These are phyloP conservation scores for Geotrypetes seraphini DNA, from an alignment of 2,797 vertebrate species.

Conservation along the genomic window DNA sequence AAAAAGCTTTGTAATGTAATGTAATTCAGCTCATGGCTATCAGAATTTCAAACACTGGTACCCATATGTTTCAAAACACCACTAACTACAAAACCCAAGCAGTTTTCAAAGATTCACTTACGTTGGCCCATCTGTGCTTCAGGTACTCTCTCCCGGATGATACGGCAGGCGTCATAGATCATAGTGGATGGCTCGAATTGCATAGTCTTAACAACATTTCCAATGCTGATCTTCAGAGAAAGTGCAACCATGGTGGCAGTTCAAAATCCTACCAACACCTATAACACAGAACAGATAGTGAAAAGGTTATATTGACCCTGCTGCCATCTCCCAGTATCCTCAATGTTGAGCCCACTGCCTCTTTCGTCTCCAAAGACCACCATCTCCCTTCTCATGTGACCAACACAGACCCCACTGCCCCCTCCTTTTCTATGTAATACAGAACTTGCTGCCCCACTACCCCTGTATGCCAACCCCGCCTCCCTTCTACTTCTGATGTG, in stretches of 20 bases:
- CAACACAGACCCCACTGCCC: rapidly evolving
- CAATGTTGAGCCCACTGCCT: neutral
- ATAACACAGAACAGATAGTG: rapidly evolving
- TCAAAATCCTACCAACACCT: constrained; percentile 43
- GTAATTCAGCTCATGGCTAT: no score
- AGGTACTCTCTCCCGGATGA: constrained; percentile 87
- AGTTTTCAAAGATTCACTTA: no score
- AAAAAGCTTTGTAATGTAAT: no score
- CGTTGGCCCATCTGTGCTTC: constrained; percentile 87
- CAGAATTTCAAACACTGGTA: no score
- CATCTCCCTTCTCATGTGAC: no score
- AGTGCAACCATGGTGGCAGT: constrained; percentile 87
- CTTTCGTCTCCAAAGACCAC: no score
- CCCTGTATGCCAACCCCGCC: neutral
- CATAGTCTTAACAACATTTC: constrained; percentile 97
- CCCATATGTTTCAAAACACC: no score
- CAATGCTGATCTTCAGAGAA: constrained; percentile 93
- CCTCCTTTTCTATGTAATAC: no score
- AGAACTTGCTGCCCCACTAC: no score
- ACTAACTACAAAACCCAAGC: neutral
- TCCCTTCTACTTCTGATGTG: no score
- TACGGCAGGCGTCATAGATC: constrained; percentile 90
- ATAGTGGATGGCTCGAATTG: constrained; percentile 96
- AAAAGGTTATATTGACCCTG: no score
- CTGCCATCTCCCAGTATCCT: no score